phyloP scores from a whole-genome alignment of 2,888 invertebrate species.

The Ligdia adustata region DNA sequence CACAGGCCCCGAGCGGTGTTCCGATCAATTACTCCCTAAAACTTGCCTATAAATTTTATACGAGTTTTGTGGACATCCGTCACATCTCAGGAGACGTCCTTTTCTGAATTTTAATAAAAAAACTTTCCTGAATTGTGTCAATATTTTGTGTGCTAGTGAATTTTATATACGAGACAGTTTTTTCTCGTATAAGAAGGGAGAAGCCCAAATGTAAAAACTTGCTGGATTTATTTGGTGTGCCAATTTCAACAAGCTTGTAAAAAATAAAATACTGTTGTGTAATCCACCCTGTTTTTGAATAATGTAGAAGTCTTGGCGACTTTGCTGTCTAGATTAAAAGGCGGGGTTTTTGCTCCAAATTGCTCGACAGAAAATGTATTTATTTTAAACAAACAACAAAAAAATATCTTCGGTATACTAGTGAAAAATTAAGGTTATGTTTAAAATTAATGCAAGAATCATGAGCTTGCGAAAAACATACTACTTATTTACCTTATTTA shows the following conservation, averaged over 20 bases:
- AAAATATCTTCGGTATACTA: too few species aligned
- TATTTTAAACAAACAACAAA: too few species aligned
- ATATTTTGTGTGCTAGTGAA: slow-evolving; percentile 36
- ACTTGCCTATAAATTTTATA: slow-evolving; percentile 36
- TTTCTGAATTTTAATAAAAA: slow-evolving; percentile 39
- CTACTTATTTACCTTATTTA: too few species aligned
- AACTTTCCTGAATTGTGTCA: slow-evolving; percentile 35
- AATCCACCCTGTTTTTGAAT: not conserved
- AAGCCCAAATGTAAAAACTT: too few species aligned
- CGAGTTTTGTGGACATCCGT: slow-evolving; percentile 32
- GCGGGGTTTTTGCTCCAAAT: too few species aligned
- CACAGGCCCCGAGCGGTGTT: slow-evolving; percentile 29
- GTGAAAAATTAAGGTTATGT: too few species aligned
- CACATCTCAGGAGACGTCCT: slow-evolving; percentile 36
- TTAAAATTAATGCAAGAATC: too few species aligned
- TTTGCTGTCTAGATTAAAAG: slow-evolving; percentile 2
- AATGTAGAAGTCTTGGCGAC: not conserved
- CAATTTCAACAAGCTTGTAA: not conserved
- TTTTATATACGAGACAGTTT: slow-evolving; percentile 17
- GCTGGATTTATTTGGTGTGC: slow-evolving; percentile 9
- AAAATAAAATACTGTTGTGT: slow-evolving; percentile 1
- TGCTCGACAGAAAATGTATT: too few species aligned
- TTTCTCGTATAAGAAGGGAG: not conserved
- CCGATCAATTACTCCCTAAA: slow-evolving; percentile 43
- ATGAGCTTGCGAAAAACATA: too few species aligned